phyloP scores from a whole-genome alignment of 1,140 invertebrate species.

The Drusus annulatus region DNA sequence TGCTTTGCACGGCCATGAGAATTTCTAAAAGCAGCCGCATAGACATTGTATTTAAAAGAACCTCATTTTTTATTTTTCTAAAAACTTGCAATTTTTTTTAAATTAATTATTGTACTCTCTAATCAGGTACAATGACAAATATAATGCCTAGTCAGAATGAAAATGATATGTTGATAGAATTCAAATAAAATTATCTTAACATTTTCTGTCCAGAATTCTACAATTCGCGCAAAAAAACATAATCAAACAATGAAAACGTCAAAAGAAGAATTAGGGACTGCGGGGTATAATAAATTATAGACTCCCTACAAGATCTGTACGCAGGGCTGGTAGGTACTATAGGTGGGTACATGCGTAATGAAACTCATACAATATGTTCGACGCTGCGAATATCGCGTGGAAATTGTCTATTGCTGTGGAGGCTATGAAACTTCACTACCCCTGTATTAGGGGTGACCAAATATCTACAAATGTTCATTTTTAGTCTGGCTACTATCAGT shows the following conservation, averaged over 20 bases:
- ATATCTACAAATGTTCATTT: not conserved
- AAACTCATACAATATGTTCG: constrained; percentile 45
- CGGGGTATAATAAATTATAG: not conserved
- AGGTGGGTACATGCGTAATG: constrained; percentile 34
- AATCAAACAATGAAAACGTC: constrained; percentile 7
- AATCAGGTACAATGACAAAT: no score
- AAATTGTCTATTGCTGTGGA: not conserved
- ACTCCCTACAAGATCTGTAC: not conserved
- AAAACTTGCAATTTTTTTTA: no score
- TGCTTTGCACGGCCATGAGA: no score
- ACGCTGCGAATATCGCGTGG: constrained; percentile 16
- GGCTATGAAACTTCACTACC: not conserved
- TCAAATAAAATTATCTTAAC: no score
- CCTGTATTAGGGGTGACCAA: not conserved
- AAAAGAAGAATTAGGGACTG: not conserved
- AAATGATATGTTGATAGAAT: no score
- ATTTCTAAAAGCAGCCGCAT: no score
- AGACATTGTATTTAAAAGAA: no score
- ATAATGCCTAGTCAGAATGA: no score
- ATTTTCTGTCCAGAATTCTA: not conserved
- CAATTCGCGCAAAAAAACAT: not conserved
- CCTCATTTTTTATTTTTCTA: no score
- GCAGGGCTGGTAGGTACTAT: not conserved
- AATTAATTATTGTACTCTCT: no score
- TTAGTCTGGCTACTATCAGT: no score